phyloP scores from a whole-genome alignment of 2,888 invertebrate genomes.

The Oxytorus armatus region DNA sequence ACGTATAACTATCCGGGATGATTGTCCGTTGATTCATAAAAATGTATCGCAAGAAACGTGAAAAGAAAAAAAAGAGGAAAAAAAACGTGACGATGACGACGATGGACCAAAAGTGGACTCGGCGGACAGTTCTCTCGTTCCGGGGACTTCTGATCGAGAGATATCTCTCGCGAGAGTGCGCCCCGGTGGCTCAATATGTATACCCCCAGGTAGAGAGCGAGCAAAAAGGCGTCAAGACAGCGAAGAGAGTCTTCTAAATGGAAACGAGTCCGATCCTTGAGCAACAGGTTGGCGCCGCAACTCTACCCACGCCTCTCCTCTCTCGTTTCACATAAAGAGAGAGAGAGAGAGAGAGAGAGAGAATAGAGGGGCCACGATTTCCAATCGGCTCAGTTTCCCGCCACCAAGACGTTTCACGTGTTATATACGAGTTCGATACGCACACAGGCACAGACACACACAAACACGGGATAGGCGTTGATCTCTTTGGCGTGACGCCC shows the following conservation, averaged over 20 bases:
- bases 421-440: constrained; percentile 26
- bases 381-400: constrained; percentile 75
- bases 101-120: constrained; percentile 40
- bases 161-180: constrained; percentile 59
- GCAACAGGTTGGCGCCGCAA: constrained; percentile 84
- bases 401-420: constrained; percentile 36
- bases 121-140: constrained; percentile 56
- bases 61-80: background rate
- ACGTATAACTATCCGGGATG: no score
- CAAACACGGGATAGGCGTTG: constrained; percentile 32
- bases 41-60: no score
- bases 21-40: no score
- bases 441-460: constrained; percentile 11
- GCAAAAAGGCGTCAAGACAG: constrained; percentile 54
- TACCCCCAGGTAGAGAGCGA: constrained; percentile 34
- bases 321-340: constrained; percentile 29
- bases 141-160: constrained; percentile 65
- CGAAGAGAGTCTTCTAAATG: constrained; percentile 75
- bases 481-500: constrained; percentile 55
- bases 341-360: constrained; percentile 4
- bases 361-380: constrained; percentile 76
- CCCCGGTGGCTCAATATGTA: constrained; percentile 46
- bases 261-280: constrained; percentile 80
- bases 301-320: constrained; percentile 77
- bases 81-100: constrained; percentile 42